Conservation (phyloP, 92 coral and sea anemone genomes). For the Ricordea florida region DNA sequence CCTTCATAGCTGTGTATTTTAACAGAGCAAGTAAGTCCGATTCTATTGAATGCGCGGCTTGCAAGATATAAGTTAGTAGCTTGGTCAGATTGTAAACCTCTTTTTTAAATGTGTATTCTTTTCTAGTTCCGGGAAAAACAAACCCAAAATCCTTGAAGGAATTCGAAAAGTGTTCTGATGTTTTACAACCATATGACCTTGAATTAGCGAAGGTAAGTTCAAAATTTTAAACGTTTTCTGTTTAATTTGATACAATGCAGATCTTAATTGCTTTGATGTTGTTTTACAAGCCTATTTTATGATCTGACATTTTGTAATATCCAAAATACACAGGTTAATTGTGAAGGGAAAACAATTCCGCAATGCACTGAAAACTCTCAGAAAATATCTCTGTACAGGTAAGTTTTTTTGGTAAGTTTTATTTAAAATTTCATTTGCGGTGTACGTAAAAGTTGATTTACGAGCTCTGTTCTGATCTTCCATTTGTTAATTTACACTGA, state of each 20-base stretch:
- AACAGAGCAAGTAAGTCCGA: conserved; percentile 55
- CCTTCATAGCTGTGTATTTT: conserved; percentile 50
- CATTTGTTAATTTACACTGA: not conserved
- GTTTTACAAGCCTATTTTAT: too few relatives aligned
- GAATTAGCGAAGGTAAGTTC: conserved; percentile 59
- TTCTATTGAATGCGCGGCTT: too few relatives aligned
- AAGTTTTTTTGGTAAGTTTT: not conserved
- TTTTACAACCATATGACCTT: conserved; percentile 56
- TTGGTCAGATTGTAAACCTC: not conserved
- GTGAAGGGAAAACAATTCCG: not conserved
- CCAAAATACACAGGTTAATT: conserved; percentile 26
- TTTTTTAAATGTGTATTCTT: not conserved
- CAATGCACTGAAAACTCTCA: not conserved
- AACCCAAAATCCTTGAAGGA: conserved; percentile 44
- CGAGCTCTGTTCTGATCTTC: not conserved
- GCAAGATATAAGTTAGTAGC: too few relatives aligned
- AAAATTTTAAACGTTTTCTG: not conserved
- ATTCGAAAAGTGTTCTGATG: conserved; percentile 39
- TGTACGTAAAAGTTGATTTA: not conserved
- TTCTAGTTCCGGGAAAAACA: conserved; percentile 17
- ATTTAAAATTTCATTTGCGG: not conserved
- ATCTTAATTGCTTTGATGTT: too few relatives aligned
- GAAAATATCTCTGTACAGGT: conserved; percentile 49
- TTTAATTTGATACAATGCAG: too few relatives aligned
- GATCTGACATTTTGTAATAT: too few relatives aligned